Conservation (phyloP, 2,888 invertebrate genomes). For the Clistopyga incitator region DNA sequence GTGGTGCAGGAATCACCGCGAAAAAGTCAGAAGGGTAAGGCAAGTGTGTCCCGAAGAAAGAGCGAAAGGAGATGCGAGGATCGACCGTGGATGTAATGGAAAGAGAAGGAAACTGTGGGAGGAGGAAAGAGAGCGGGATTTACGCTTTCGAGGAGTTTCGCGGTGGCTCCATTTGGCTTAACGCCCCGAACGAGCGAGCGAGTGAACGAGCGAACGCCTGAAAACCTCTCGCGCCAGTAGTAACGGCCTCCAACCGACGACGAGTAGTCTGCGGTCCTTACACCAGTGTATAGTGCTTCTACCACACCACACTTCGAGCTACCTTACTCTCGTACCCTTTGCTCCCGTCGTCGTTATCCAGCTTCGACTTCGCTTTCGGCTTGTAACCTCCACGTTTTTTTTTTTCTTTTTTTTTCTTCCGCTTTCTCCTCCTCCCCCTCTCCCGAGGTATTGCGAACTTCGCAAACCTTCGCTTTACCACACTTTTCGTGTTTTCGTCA, state of each 20-base stretch:
- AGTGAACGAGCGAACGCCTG: constrained; percentile 39
- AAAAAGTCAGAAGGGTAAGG: constrained; percentile 35
- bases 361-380: constrained; percentile 45
- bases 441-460: constrained; percentile 4
- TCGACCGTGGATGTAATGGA: neutral
- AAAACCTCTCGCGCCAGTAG: constrained; percentile 41
- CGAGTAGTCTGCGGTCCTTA: constrained; percentile 41
- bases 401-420: constrained; percentile 19
- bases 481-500: neutral
- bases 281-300: constrained; percentile 13
- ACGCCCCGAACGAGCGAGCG: constrained; percentile 48
- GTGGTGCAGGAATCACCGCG: constrained; percentile 42
- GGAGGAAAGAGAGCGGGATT: constrained; percentile 37
- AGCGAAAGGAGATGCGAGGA: neutral
- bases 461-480: neutral
- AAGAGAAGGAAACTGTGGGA: neutral
- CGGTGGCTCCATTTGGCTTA: constrained; percentile 58
- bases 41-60: constrained; percentile 26
- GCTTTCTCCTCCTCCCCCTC: neutral
- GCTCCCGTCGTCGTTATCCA: constrained; percentile 14
- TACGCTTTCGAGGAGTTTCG: constrained; percentile 52
- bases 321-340: constrained; percentile 9
- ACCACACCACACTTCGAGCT: neutral
- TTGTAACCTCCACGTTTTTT: constrained; percentile 32
- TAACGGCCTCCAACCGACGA: constrained; percentile 46